A percentile compares a stretch with the other conserved stretches of the same genome.
phyloP scores from a whole-genome alignment of 2,113 vertebrate genomes.

The Tachysurus fulvidraco region DNA sequence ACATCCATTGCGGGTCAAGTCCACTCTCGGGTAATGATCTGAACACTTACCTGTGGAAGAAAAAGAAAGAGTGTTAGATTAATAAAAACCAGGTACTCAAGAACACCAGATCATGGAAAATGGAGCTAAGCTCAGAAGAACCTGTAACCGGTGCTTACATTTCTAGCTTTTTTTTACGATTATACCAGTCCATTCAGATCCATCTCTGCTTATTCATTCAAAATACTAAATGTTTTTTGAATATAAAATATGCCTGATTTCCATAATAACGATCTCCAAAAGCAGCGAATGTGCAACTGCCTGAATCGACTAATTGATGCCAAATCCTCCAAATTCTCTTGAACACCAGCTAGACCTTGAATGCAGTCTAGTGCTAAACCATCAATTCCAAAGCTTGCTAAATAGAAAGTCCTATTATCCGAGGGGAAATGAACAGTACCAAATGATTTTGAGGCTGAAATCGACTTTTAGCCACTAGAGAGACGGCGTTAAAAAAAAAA shows the following conservation, averaged over 20 bases:
- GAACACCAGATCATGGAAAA: neutral
- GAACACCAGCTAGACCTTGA: neutral
- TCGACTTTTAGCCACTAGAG: conserved; percentile 2
- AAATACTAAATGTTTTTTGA: neutral
- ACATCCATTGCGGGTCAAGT: neutral
- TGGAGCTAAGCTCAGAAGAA: neutral
- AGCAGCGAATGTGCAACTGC: neutral
- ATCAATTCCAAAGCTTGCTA: neutral
- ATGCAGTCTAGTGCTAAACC: neutral
- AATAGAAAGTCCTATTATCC: neutral
- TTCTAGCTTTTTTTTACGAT: neutral
- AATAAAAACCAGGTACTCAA: neutral
- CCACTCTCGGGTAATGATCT: neutral
- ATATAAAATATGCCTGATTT: neutral
- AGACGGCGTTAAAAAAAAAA: neutral
- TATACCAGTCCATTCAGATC: neutral
- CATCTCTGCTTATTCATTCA: neutral
- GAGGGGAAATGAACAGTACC: conserved; percentile 1
- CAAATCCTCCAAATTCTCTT: neutral
- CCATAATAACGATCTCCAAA: neutral
- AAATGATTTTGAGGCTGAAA: conserved; percentile 23
- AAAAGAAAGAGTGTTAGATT: neutral
- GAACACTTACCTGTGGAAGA: conserved; percentile 34
- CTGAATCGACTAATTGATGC: conserved; percentile 1
- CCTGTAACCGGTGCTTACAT: neutral